Evolutionary conservation across 2,888 invertebrate species (phyloP).

Genomic region (Tetramorium bicarinatum): DNA sequence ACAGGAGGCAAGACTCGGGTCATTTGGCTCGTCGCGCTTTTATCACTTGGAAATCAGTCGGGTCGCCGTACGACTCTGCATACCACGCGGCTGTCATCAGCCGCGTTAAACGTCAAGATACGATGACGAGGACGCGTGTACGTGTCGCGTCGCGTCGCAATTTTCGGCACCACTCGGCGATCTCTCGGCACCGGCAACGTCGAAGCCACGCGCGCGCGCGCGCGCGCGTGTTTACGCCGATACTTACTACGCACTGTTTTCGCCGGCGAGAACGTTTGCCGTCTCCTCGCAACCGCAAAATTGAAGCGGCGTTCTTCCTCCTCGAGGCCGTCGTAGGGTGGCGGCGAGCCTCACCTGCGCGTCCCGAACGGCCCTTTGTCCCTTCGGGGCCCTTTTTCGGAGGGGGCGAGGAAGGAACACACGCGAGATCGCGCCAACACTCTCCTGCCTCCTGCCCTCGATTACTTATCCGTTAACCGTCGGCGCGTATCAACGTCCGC

Average conservation of each 20-base stretch:
- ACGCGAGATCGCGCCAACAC: too few relatives aligned
- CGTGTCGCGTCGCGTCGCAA: background rate
- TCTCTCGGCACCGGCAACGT: constrained; percentile 38
- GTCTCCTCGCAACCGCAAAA: background rate
- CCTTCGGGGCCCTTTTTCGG: constrained; percentile 2
- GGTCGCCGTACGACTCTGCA: background rate
- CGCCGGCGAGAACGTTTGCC: background rate
- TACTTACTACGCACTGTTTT: constrained; percentile 45
- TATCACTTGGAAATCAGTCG: background rate
- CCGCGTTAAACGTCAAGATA: constrained; percentile 33
- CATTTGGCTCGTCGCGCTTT: background rate
- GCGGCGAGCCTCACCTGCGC: background rate
- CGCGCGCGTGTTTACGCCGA: background rate
- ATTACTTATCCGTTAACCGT: background rate
- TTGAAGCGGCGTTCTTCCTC: background rate
- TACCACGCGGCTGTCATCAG: constrained; percentile 34
- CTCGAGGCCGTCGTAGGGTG: background rate
- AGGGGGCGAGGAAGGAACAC: too few relatives aligned
- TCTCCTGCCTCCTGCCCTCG: background rate
- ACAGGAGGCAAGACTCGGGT: background rate
- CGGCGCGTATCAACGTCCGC: background rate
- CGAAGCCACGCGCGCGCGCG: constrained; percentile 33
- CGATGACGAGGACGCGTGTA: background rate
- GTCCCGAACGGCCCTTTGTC: constrained; percentile 26
- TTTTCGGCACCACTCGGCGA: constrained; percentile 13